These are phyloP conservation scores for Enteromius mattozi DNA, from an alignment of 2,797 vertebrate genomes.

Conservation along the genomic window DNA sequence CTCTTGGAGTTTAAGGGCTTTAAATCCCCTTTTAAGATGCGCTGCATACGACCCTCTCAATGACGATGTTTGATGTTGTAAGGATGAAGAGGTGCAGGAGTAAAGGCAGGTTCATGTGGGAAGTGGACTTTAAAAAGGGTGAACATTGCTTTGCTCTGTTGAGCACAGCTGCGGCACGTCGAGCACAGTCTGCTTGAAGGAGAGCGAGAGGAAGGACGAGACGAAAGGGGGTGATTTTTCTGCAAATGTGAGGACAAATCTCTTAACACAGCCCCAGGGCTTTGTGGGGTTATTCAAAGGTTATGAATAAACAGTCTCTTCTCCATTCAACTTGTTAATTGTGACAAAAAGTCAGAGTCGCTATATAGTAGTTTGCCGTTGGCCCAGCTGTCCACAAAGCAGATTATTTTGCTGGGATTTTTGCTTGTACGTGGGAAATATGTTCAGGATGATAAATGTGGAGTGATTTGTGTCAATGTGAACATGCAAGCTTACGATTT, in stretches of 20 bases:
- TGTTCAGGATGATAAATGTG: background rate
- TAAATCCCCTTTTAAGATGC: slow-evolving; percentile 40
- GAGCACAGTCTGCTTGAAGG: slow-evolving; percentile 46
- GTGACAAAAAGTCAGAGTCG: background rate
- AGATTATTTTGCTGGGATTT: background rate
- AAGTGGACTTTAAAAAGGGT: slow-evolving; percentile 53
- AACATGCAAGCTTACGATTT: background rate
- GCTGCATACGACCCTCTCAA: slow-evolving; percentile 15
- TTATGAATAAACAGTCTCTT: slow-evolving; percentile 21
- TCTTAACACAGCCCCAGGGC: slow-evolving; percentile 24
- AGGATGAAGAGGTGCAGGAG: slow-evolving; percentile 56
- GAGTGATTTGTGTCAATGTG: background rate
- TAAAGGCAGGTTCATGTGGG: slow-evolving; percentile 49
- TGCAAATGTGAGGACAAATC: slow-evolving; percentile 54
- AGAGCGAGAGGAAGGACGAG: slow-evolving; percentile 31
- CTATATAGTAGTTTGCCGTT: background rate
- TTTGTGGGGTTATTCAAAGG: slow-evolving; percentile 37
- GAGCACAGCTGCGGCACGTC: slow-evolving; percentile 60
- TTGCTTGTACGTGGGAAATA: background rate
- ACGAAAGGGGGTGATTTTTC: slow-evolving; percentile 32
- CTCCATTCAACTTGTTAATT: slow-evolving; percentile 23
- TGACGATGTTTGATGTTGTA: slow-evolving; percentile 50
- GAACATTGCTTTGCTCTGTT: slow-evolving; percentile 58
- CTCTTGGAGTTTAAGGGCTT: slow-evolving; percentile 5
- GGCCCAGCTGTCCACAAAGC: slow-evolving; percentile 19